These are phyloP conservation scores for Pipistrellus nathusii DNA, from an alignment of 2,797 vertebrate species.

Conservation along the genomic window DNA sequence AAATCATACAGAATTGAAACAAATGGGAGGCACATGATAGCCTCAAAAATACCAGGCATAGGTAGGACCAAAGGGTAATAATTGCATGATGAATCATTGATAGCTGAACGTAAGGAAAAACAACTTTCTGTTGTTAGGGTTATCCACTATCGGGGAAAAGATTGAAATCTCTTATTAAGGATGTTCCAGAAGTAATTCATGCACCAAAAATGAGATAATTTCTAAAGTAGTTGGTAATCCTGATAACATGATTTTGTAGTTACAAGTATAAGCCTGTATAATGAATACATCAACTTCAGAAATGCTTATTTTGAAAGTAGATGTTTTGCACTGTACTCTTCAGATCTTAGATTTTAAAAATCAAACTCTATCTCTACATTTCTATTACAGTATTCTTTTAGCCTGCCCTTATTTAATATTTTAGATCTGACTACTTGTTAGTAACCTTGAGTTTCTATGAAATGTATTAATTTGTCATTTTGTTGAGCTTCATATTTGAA, in stretches of 20 bases:
- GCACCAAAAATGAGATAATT: conserved; percentile 21
- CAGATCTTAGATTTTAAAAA: conserved; percentile 44
- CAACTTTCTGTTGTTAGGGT: conserved; percentile 26
- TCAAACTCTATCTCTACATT: not conserved
- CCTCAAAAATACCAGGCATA: not conserved
- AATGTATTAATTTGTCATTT: conserved; percentile 46
- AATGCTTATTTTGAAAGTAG: conserved; percentile 57
- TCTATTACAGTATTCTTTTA: conserved; percentile 37
- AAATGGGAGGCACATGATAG: not conserved
- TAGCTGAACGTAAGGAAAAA: not conserved
- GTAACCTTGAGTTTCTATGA: conserved; percentile 31
- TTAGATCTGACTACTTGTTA: conserved; percentile 32
- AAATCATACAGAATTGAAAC: conserved; percentile 3
- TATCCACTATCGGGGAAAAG: not conserved
- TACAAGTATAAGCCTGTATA: conserved; percentile 19
- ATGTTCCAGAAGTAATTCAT: conserved; percentile 33
- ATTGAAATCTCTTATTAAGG: not conserved
- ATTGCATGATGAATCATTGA: not conserved
- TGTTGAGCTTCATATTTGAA: conserved; percentile 61
- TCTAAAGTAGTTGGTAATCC: conserved; percentile 39
- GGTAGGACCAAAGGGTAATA: not conserved
- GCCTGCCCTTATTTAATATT: conserved; percentile 33
- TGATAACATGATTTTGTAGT: not conserved
- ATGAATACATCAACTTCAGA: not conserved
- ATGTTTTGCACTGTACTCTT: conserved; percentile 27